Percentiles rank a stretch among this genome's conserved stretches.
Conservation (phyloP, 2,888 invertebrate genomes). For the Labia minor region DNA sequence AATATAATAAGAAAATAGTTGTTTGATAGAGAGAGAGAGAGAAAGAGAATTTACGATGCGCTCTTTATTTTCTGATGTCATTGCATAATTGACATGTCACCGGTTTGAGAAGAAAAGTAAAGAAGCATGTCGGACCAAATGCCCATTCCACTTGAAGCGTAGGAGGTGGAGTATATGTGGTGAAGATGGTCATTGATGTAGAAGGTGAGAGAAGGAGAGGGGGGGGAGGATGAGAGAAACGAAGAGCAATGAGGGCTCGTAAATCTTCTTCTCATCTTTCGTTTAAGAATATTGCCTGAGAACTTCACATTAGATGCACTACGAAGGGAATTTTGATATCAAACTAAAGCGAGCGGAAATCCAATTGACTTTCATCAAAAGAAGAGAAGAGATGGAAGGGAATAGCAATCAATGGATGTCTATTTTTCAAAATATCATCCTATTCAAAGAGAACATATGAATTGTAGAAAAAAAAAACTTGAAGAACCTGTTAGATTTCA, state of each 20-base stretch:
- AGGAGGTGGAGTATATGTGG: neutral
- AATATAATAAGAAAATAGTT: neutral
- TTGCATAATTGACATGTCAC: conserved; percentile 13
- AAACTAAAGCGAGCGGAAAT: too few species aligned
- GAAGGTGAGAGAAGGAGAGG: neutral
- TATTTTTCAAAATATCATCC: too few species aligned
- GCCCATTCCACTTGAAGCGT: neutral
- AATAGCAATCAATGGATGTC: too few species aligned
- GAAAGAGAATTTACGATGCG: neutral
- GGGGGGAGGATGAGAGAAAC: neutral
- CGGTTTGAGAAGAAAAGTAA: neutral
- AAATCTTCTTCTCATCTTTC: conserved; percentile 13
- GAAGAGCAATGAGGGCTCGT: neutral
- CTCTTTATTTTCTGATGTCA: conserved; percentile 1
- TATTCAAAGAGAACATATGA: too few species aligned
- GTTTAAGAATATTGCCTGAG: neutral
- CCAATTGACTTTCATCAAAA: too few species aligned
- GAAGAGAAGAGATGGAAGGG: too few species aligned
- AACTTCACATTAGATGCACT: neutral
- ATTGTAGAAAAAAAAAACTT: neutral
- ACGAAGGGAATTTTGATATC: neutral
- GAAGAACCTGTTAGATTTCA: neutral
- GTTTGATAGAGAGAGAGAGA: neutral
- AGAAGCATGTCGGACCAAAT: neutral
- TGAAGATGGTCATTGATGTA: neutral